Evolutionary conservation across 1,140 invertebrate genomes (phyloP), one percentile per base, ranked within the genome.

Genomic region (Ladona fulva): DNA sequence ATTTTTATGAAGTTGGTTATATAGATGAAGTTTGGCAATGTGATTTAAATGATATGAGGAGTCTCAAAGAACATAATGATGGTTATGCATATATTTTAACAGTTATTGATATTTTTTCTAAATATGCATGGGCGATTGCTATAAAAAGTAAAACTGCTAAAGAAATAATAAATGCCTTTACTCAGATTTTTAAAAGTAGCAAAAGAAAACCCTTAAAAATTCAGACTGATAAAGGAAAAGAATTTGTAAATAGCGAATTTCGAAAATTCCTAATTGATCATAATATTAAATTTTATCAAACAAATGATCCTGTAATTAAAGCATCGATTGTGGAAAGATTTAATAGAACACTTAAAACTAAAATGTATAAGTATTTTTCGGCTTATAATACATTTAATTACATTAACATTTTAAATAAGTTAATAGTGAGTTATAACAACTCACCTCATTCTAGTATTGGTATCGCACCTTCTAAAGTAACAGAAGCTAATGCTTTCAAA

Each of bases 101-200:
- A 25, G 82, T 86, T 8, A 87, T 88, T 77, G 85, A 88, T 81
- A 79, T 80, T 25, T 87, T 86, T 81, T 83, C 82, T 76, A 88
- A 87, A 82, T 85, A 82, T 81, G 84, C 84, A 25, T 88, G 83
- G 83, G 83, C 83, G 19, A 73, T 83, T 25, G 83, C 85, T 7
- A 22, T 88, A 42, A 86, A 86, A 84, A 83, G 78, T 19, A 89
- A 89, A 83, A 85, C 78, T 76, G 84, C 80, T 52, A 77, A 78
- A 79, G 79, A 83, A 44, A 81, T 84, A 6, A 79, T 78, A 14
- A 78, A 77, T 14, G 82, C 80, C 22, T 83, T 86, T 81, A 74
- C 78, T 52, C 59, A 74, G 25, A 78, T 81, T 29, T 24, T 81
- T n/a, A n/a, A n/a, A n/a, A n/a, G n/a, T 44, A 77, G 22, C 0